Evolutionary conservation across 2,888 invertebrate species (phyloP), one percentile per base, ranked within the genome.

Genomic region (Dynastes tityus): DNA sequence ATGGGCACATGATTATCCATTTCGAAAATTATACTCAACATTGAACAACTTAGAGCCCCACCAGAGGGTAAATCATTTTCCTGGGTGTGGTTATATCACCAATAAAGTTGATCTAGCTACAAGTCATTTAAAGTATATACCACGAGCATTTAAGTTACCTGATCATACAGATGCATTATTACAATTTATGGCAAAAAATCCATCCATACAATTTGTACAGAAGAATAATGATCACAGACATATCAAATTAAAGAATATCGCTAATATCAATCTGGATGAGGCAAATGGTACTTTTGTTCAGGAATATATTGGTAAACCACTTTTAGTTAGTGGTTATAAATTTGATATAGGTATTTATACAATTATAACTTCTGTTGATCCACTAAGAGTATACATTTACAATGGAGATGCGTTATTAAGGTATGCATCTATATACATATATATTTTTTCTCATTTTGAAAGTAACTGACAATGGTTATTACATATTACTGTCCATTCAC

Each of bases 321-420:
- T 95, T 83, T 90, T 99, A 22, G 94, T 99, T 2, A 97, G 97
- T 87, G 97, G 97, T 0, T 93, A 96, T 88, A 98, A 98, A 90
- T 99, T 99, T 89, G 99, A 99, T 89, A 96, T 99, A 87, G 98
- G 99, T 8, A 93, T 99, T 78, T 99, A 99, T 87, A 96, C 96
- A 0, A 94, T 95, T 0, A 89, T 99, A 27, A 98, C 98, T 0
- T 98, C 97, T 0, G 91, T 98, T 1, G 92, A 97, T 88, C 99
- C 99, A 0, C 89, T 99, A 29, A 91, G 98, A 82, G 93, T 95
- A 1, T 99, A 98, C 87, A 94, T 95, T 85, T 96, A 97, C 86
- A 95, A 95, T 86, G 96, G 95, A 2, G 98, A 99, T 86, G 94
- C 95, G 8, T 89, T 99, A 6, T 94, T 98, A 86, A 94, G 97